These are phyloP conservation scores for Eretmochelys imbricata DNA, from an alignment of 2,113 vertebrate species.

Conservation along the genomic window DNA sequence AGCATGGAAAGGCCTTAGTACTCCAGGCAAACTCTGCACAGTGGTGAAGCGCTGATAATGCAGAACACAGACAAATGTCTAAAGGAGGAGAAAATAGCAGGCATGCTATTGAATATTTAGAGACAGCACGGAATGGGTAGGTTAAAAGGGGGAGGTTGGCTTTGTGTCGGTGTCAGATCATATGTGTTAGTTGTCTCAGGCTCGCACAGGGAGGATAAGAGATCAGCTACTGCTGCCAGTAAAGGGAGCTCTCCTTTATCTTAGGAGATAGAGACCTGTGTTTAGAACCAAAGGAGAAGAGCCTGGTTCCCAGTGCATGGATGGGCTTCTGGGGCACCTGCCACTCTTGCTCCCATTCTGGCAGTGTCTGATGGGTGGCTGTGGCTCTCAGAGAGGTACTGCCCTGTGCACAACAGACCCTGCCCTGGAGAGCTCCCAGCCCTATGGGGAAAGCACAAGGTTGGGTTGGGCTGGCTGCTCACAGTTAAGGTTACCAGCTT, in stretches of 20 bases:
- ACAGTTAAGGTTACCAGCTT: neutral
- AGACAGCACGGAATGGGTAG: neutral
- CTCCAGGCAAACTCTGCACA: neutral
- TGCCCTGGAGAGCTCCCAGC: neutral
- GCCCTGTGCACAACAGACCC: neutral
- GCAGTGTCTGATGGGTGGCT: neutral
- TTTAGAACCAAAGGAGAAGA: neutral
- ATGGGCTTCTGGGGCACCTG: neutral
- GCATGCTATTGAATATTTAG: neutral
- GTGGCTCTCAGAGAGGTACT: neutral
- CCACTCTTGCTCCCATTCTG: neutral
- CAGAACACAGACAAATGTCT: neutral
- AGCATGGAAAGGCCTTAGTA: neutral
- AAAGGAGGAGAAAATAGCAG: neutral
- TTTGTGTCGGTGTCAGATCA: neutral
- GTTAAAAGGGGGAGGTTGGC: neutral
- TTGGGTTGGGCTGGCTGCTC: neutral
- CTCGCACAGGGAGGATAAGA: neutral
- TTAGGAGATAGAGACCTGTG: neutral
- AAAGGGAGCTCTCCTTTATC: neutral
- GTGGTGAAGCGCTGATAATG: neutral
- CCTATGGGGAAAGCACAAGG: neutral
- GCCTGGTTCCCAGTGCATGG: neutral
- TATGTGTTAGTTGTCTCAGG: neutral
- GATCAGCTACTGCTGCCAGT: neutral